Evolutionary conservation across 1,140 invertebrate genomes (phyloP).

Genomic region (Heliconius hermathena): DNA sequence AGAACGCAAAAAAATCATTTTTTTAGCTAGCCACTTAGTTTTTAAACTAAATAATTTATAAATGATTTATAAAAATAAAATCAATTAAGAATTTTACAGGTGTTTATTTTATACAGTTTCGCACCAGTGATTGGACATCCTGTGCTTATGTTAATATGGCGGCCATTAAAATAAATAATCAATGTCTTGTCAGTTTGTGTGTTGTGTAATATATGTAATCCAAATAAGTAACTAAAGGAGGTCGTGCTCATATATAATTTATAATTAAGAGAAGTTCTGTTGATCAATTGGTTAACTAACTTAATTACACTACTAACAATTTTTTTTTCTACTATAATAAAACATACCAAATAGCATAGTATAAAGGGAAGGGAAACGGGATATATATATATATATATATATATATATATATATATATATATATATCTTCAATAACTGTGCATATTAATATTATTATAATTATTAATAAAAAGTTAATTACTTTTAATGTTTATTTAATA

Average conservation of each 20-base stretch:
- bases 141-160: constrained; percentile 34
- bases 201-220: constrained; percentile 27
- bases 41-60: constrained; percentile 14
- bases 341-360: too few species aligned
- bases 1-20: not conserved
- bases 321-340: not conserved
- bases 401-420: too few species aligned
- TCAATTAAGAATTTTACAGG: not conserved
- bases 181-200: constrained; percentile 20
- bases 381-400: too few species aligned
- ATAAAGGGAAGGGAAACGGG: too few species aligned
- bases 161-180: constrained; percentile 34
- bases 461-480: too few species aligned
- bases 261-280: constrained; percentile 6
- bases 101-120: not conserved
- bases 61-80: constrained; percentile 39
- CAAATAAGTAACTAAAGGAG: constrained; percentile 20
- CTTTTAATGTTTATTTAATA: too few species aligned
- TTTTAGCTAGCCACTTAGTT: not conserved
- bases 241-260: constrained; percentile 2
- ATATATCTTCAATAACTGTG: too few species aligned
- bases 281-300: not conserved
- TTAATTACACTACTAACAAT: not conserved
- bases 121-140: constrained; percentile 30
- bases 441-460: too few species aligned